Evolutionary conservation across 2,113 vertebrate species (phyloP), one percentile per base, ranked within the genome.

Genomic region (Pseudorhombus dupliciocellatus): DNA sequence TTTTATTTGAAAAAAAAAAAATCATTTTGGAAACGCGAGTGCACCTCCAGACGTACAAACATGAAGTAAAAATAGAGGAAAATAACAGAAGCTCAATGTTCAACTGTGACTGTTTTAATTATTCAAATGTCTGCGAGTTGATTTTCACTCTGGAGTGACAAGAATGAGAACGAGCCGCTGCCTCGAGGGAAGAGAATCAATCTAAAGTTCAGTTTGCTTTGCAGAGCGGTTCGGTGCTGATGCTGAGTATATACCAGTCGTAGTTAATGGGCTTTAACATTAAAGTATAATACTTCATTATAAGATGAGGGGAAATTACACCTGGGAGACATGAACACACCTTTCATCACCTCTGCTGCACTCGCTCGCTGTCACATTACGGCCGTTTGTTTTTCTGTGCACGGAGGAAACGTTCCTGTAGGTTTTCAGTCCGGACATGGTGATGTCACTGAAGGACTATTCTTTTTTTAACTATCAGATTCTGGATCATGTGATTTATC

Each of bases 191-290:
- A 63, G 8, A 18, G 30, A 56, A 68, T 68, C 15, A 28, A 75
- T 56, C 26, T 37, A 28, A 24, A 24, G 59, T 50, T 53, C 1
- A 53, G 16, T 70, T 58, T 64, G 24, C 44, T 34, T 65, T 58
- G 21, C 58, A 21, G 30, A 58, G 25, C 7, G 40, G 14, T 52
- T 28, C 31, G 31, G 31, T 9, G 34, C 34, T 34, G 34, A 34
- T 34, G 34, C 34, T 11, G 3, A 12, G 34, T 34, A 34, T 3
- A 34, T 34, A 34, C 34, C 10, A 28, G 48, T 54, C 46, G 44
- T 24, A 59, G 25, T 66, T 66, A 70, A 65, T 71, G 67, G 25
- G 54, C 46, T 59, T 18, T 59, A 77, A 42, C 66, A 59, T 64
- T 77, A 59, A 70, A 65, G 34, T 54, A 31, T 54, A 37, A 54